phyloP scores from a whole-genome alignment of 2,113 vertebrate genomes.

The Archilochus colubris region DNA sequence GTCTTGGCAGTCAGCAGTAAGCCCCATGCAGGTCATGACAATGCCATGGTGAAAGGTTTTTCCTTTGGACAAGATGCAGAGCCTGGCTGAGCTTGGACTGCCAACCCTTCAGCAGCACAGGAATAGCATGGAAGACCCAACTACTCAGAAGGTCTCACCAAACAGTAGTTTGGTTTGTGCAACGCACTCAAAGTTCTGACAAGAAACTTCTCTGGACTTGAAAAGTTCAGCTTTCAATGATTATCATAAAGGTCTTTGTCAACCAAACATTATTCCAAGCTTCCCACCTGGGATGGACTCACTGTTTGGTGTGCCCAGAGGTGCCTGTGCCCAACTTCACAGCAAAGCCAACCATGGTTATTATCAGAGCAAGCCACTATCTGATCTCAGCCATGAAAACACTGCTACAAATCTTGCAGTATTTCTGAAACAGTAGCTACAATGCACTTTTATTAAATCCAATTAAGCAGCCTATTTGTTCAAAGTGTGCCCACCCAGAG shows the following conservation, averaged over 20 bases:
- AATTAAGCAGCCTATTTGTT: background rate
- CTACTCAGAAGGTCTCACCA: background rate
- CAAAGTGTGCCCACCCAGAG: background rate
- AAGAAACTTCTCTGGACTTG: background rate
- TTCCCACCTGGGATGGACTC: background rate
- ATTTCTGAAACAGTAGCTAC: background rate
- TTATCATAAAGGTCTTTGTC: too few relatives aligned
- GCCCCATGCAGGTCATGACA: background rate
- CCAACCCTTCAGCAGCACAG: background rate
- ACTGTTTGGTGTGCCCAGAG: accelerated
- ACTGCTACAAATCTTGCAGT: background rate
- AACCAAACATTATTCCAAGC: background rate
- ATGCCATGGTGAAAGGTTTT: background rate
- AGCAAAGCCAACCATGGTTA: accelerated
- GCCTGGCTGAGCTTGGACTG: background rate
- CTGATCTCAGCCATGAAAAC: background rate
- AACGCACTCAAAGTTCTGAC: background rate
- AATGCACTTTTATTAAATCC: background rate
- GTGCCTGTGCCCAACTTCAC: accelerated
- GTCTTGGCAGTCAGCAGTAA: background rate
- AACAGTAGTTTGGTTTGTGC: background rate
- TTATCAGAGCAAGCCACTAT: accelerated
- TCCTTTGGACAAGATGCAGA: background rate
- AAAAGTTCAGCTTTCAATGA: too few relatives aligned
- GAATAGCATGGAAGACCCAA: background rate